A percentile compares a stretch with the other conserved stretches of the same genome.
Conservation (phyloP, 2,113 vertebrate genomes). For the Donacobius atricapilla region DNA sequence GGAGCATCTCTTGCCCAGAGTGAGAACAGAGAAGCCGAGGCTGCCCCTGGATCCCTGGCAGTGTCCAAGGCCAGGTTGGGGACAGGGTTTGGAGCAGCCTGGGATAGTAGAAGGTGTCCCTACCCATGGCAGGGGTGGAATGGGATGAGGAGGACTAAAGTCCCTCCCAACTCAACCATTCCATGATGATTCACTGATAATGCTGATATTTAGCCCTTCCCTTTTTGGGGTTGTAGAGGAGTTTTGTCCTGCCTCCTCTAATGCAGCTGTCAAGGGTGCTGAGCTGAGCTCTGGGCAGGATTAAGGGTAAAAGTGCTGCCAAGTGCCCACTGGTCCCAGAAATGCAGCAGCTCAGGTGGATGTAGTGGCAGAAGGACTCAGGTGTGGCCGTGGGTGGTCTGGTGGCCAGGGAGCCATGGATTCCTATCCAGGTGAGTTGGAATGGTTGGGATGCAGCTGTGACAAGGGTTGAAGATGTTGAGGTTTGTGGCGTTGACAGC, state of each 20-base stretch:
- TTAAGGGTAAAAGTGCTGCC: background rate
- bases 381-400: rapidly evolving
- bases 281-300: background rate
- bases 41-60: background rate
- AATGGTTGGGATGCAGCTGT: background rate
- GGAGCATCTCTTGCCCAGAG: background rate
- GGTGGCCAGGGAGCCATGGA: background rate
- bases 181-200: background rate
- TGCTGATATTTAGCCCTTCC: background rate
- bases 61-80: background rate
- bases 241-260: background rate
- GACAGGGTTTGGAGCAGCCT: background rate
- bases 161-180: background rate
- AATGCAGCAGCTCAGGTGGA: background rate
- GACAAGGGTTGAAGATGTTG: rapidly evolving
- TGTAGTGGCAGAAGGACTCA: background rate
- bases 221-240: background rate
- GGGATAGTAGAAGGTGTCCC: background rate
- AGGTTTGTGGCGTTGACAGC: background rate
- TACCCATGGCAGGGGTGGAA: background rate
- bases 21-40: background rate
- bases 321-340: rapidly evolving
- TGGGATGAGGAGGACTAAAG: no score
- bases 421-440: background rate
- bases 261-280: rapidly evolving